Evolutionary conservation across 1,140 invertebrate species (phyloP), one percentile per base, ranked within the genome.

Genomic region (Physella acuta): DNA sequence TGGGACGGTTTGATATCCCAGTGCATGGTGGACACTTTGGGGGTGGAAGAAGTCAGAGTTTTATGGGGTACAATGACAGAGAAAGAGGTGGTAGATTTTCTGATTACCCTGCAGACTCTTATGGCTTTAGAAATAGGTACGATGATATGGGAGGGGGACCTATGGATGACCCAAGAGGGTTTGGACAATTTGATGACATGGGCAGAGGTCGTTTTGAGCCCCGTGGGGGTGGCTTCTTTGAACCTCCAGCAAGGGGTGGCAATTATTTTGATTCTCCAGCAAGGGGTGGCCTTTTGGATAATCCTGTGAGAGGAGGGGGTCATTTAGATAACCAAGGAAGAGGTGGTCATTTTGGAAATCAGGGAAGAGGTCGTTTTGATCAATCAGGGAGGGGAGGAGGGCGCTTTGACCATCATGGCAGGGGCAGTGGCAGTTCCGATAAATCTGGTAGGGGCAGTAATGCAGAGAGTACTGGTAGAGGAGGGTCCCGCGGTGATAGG

Each of bases 81-180:
- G 62, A 36, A 36, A 64, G 62, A 26, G 37, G 28, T 31, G 49
- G 49, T 36, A 52, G 62, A 26, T 61, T 61, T 39, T 14, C 31
- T 61, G 59, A 60, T 44, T 8, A 44, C 39, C 39, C 39, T 44
- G 8, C 20, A 11, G n/a, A n/a, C n/a, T n/a, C n/a, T n/a, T n/a
- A n/a, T n/a, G n/a, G n/a, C n/a, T n/a, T n/a, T n/a, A n/a, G n/a
- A n/a, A n/a, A n/a, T n/a, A n/a, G n/a, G n/a, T n/a, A n/a, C n/a
- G n/a, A n/a, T n/a, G 20, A 11, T 20, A 44, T 11, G 8, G 20
- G 39, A 44, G 39, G 39, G 8, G 39, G 39, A 44, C 39, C 8
- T 44, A 11, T 44, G 8, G 8, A 8, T 11, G 39, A 20, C 8
- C 39, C 39, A 44, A 20, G 39, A 11, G 20, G 39, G 39, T 8